Evolutionary conservation across 2,888 invertebrate species (phyloP).

Genomic region (Itoplectis maculator): DNA sequence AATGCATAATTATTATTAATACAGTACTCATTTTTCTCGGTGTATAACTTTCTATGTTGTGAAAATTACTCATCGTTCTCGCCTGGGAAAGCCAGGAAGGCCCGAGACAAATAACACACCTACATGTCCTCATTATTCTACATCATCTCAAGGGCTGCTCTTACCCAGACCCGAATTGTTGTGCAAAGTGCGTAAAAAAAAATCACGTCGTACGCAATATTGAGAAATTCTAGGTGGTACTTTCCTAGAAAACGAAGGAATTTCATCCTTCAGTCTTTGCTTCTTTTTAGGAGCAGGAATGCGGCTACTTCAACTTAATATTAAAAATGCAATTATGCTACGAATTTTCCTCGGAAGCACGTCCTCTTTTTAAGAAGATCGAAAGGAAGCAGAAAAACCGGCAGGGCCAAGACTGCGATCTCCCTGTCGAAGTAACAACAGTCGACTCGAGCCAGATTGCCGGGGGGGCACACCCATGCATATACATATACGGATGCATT

Average conservation of each 20-base stretch:
- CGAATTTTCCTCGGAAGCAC: neutral
- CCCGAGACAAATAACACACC: no score
- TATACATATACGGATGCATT: slow-evolving; percentile 8
- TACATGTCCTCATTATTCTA: no score
- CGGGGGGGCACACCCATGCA: slow-evolving; percentile 10
- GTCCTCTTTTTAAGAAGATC: neutral
- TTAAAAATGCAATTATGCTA: neutral
- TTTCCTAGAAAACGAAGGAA: neutral
- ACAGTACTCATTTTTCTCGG: no score
- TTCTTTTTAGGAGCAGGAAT: neutral
- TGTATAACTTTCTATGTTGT: no score
- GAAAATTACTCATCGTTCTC: no score
- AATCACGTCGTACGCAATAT: no score
- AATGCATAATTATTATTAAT: no score
- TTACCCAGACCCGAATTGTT: no score
- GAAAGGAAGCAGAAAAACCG: neutral
- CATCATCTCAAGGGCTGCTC: no score
- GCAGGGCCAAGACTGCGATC: slow-evolving; percentile 17
- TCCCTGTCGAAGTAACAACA: slow-evolving; percentile 14
- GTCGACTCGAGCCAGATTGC: slow-evolving; percentile 14
- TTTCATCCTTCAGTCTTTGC: neutral
- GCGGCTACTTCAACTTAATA: neutral
- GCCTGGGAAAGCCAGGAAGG: no score
- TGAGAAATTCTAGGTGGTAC: neutral
- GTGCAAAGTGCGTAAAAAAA: no score